Percentiles rank a stretch among this genome's conserved stretches.
Conservation (phyloP, 2,797 vertebrate genomes). For the Melanotaenia trifasciata region DNA sequence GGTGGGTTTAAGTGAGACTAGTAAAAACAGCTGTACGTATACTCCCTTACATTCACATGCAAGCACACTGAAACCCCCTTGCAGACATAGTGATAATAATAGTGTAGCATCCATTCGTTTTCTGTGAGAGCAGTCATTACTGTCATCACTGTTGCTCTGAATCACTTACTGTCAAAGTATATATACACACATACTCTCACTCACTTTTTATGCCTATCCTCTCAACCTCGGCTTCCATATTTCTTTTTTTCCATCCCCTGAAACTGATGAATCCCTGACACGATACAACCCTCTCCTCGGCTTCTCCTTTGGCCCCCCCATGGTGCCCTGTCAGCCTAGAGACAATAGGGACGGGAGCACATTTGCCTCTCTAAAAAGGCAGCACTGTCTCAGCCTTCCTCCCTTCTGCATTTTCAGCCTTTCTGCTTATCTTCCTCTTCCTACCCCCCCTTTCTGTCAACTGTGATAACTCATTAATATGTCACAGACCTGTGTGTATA, state of each 20-base stretch:
- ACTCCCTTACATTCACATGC: slow-evolving; percentile 15
- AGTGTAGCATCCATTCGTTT: slow-evolving; percentile 51
- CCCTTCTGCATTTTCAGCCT: neutral
- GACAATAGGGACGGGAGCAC: slow-evolving; percentile 55
- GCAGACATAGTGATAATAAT: slow-evolving; percentile 57
- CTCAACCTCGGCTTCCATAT: slow-evolving; percentile 52
- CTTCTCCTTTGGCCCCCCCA: slow-evolving; percentile 39
- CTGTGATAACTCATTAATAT: slow-evolving; percentile 67
- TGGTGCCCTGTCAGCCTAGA: slow-evolving; percentile 64
- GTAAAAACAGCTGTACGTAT: slow-evolving; percentile 22
- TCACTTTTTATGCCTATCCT: slow-evolving; percentile 41
- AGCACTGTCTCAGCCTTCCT: slow-evolving; percentile 25
- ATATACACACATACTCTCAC: slow-evolving; percentile 27
- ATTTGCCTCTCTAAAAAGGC: slow-evolving; percentile 75
- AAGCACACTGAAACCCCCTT: slow-evolving; percentile 28
- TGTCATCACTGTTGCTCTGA: slow-evolving; percentile 61
- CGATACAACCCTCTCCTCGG: slow-evolving; percentile 34
- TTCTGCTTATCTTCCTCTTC: slow-evolving; percentile 18
- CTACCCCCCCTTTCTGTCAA: slow-evolving; percentile 45
- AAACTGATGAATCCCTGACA: slow-evolving; percentile 53
- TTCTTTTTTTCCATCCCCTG: slow-evolving; percentile 41
- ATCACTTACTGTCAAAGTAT: slow-evolving; percentile 56
- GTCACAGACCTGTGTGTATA: slow-evolving; percentile 49
- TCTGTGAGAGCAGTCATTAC: slow-evolving; percentile 64
- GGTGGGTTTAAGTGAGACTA: slow-evolving; percentile 28